These are phyloP conservation scores for Asteroscopus sphinx DNA, from an alignment of 2,888 invertebrate genomes.

Conservation along the genomic window DNA sequence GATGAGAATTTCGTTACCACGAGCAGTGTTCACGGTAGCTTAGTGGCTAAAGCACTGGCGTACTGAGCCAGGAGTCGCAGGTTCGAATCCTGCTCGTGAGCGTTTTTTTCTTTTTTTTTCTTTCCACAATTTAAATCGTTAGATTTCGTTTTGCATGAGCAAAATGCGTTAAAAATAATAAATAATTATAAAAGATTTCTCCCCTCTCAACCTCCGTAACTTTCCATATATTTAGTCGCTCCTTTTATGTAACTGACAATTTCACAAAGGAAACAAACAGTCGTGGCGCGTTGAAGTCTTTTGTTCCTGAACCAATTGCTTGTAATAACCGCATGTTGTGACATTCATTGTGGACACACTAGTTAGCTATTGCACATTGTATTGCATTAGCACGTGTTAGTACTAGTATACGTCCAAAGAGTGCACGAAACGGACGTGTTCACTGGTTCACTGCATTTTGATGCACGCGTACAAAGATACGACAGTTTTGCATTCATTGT, in stretches of 20 bases:
- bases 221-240: neutral
- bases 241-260: neutral
- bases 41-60: too few relatives aligned
- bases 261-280: neutral
- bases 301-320: constrained; percentile 30
- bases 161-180: too few relatives aligned
- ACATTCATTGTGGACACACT: neutral
- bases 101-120: too few relatives aligned
- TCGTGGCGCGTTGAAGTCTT: constrained; percentile 56
- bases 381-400: neutral
- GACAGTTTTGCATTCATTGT: neutral
- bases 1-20: too few relatives aligned
- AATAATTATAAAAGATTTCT: too few relatives aligned
- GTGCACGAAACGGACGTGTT: neutral
- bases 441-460: neutral
- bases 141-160: too few relatives aligned
- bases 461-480: neutral
- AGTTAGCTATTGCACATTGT: neutral
- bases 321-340: constrained; percentile 2
- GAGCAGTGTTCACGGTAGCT: too few relatives aligned
- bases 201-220: too few relatives aligned
- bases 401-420: neutral
- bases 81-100: too few relatives aligned
- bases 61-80: too few relatives aligned
- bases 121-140: too few relatives aligned